Evolutionary conservation across 1,140 invertebrate genomes (phyloP).

Genomic region (Papilio dardanus): DNA sequence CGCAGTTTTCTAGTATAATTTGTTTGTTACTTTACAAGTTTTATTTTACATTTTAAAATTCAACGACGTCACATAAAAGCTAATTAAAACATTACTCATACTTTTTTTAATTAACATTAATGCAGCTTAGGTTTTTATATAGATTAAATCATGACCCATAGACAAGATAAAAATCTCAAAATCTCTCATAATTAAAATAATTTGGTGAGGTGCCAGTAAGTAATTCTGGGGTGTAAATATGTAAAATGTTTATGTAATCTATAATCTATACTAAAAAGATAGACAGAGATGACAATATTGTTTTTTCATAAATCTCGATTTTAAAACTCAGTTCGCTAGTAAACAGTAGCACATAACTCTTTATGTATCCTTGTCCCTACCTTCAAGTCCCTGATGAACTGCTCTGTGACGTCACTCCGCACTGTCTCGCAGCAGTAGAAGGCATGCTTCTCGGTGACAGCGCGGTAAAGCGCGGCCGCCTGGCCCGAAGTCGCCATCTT

Average conservation of each 20-base stretch:
- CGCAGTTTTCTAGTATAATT: background rate
- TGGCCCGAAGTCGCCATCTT: conserved; percentile 90
- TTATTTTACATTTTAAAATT: background rate
- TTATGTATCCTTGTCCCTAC: no score
- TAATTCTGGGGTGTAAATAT: background rate
- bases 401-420: conserved; percentile 91
- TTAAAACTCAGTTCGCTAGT: no score
- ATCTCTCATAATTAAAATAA: background rate
- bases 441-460: conserved; percentile 95
- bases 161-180: background rate
- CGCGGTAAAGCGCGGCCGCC: conserved; percentile 91
- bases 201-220: background rate
- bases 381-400: conserved; percentile 94
- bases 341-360: no score
- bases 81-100: background rate
- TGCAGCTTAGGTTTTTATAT: no score
- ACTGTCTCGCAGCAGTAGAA: conserved; percentile 97
- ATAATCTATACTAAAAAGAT: no score
- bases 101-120: background rate
- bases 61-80: background rate
- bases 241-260: background rate
- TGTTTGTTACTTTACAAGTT: background rate
- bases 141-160: background rate
- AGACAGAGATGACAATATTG: background rate
- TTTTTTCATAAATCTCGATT: no score